Conservation (phyloP, 37 sponge, comb jelly and placozoan genomes). For the Mnemiopsis leidyi region DNA sequence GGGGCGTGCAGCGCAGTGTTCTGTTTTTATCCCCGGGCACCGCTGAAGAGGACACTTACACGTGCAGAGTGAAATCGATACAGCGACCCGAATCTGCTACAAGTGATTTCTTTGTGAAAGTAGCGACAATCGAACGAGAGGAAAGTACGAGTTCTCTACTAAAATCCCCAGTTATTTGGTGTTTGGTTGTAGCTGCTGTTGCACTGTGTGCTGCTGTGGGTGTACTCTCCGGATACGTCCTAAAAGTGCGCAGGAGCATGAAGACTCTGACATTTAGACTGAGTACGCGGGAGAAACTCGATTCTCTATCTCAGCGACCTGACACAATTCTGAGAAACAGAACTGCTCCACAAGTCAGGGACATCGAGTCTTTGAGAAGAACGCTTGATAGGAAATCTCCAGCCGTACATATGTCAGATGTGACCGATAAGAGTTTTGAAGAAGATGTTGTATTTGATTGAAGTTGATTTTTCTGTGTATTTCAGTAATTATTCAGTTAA, state of each 20-base stretch:
- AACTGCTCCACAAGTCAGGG: not conserved
- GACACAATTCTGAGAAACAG: not conserved
- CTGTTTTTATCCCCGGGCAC: not conserved
- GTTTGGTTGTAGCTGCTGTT: not conserved
- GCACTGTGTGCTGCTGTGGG: not conserved
- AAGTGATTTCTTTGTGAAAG: not conserved
- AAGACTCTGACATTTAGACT: not conserved
- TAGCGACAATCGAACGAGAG: not conserved
- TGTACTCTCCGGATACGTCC: not conserved
- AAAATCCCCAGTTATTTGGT: not conserved
- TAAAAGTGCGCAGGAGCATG: not conserved
- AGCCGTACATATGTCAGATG: not conserved
- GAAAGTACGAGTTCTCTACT: not conserved
- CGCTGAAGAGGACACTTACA: not conserved
- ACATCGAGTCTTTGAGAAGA: not conserved
- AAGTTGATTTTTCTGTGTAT: not conserved
- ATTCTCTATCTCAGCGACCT: not conserved
- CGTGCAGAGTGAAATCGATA: not conserved
- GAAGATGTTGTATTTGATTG: not conserved
- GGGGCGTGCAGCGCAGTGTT: not conserved
- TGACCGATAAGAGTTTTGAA: not conserved
- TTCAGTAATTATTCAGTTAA: no score
- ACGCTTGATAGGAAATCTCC: not conserved
- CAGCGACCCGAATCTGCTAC: not conserved
- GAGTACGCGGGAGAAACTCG: conserved; percentile 12